These are phyloP conservation scores for Pachyseris speciosa DNA, from an alignment of 64 coral and sea anemone species.

Conservation along the genomic window DNA sequence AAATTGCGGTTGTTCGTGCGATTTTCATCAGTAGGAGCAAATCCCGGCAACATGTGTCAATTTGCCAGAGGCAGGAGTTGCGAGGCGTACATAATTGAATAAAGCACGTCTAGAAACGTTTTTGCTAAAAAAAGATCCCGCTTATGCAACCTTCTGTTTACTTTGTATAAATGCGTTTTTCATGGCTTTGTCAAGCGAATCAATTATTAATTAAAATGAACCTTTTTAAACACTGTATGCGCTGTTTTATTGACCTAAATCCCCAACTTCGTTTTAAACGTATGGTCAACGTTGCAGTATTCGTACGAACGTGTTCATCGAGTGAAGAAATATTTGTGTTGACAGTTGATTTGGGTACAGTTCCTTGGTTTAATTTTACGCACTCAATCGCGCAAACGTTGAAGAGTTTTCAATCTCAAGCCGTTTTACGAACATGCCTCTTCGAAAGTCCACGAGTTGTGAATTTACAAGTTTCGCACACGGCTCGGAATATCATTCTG, in stretches of 20 bases:
- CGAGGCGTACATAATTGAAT: too few species aligned
- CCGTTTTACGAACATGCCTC: background rate
- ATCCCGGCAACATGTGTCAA: too few species aligned
- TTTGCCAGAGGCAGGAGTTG: too few species aligned
- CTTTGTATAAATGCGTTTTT: background rate
- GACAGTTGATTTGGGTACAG: background rate
- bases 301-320: too few species aligned
- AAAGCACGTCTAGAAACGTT: too few species aligned
- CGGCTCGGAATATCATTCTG: background rate
- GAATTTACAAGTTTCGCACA: conserved; percentile 47
- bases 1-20: too few species aligned
- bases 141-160: background rate
- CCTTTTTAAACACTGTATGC: background rate
- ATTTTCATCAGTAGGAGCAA: too few species aligned
- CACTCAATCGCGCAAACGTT: too few species aligned
- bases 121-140: background rate
- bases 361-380: background rate
- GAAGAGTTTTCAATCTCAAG: background rate
- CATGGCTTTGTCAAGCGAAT: background rate
- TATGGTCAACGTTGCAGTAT: too few species aligned
- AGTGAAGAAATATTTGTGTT: background rate
- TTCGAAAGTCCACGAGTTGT: conserved; percentile 47
- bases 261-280: too few species aligned
- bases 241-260: background rate
- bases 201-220: conserved; percentile 13